phyloP scores from a whole-genome alignment of 1,140 invertebrate species.

The Pseudomyrmex dendroicus region DNA sequence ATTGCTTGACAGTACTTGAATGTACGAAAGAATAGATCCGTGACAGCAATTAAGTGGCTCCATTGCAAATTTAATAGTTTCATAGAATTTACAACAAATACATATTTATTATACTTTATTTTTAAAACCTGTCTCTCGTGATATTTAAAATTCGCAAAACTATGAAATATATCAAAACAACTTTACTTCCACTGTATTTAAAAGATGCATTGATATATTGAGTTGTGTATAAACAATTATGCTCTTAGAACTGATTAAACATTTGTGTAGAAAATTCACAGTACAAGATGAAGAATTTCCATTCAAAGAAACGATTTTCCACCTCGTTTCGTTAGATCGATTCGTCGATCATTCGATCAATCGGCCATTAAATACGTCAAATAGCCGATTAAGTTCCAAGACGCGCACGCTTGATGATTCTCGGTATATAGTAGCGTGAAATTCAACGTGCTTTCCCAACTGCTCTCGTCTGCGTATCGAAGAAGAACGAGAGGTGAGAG shows the following conservation, averaged over 20 bases:
- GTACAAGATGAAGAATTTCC: neutral
- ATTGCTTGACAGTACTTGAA: too few relatives aligned
- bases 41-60: neutral
- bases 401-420: neutral
- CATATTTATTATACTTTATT: too few relatives aligned
- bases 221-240: too few relatives aligned
- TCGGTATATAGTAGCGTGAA: conserved; percentile 19
- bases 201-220: too few relatives aligned
- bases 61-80: neutral
- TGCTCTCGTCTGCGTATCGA: neutral
- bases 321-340: neutral
- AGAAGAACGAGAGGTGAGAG: conserved; percentile 19
- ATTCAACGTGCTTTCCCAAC: conserved; percentile 31
- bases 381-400: conserved; percentile 24
- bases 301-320: neutral
- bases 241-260: too few relatives aligned
- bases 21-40: neutral
- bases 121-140: too few relatives aligned
- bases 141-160: neutral
- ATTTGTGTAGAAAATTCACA: too few relatives aligned
- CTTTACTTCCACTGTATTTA: too few relatives aligned
- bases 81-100: neutral
- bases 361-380: conserved; percentile 1
- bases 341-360: conserved; percentile 2
- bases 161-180: neutral